phyloP scores from a whole-genome alignment of 2,113 vertebrate genomes.

The Conger conger region DNA sequence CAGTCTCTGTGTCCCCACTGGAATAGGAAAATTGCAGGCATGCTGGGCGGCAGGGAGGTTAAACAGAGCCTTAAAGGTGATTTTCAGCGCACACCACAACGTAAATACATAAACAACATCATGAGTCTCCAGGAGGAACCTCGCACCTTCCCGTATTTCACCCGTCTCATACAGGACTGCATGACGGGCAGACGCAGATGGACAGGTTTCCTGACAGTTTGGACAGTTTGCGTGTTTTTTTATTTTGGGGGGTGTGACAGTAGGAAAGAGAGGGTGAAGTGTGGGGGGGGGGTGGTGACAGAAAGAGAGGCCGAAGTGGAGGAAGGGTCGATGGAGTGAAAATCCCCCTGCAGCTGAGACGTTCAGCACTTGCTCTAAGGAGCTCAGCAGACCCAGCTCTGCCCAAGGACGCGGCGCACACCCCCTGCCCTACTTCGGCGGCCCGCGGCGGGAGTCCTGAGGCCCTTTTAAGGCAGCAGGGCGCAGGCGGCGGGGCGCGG shows the following conservation, averaged over 20 bases:
- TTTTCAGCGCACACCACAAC: neutral
- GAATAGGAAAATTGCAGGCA: neutral
- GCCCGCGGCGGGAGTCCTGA: neutral
- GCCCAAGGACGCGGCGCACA: slow-evolving; percentile 12
- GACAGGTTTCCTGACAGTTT: slow-evolving; percentile 4
- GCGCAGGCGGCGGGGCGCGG: slow-evolving; percentile 16
- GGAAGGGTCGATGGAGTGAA: slow-evolving; percentile 24
- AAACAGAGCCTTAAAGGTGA: neutral
- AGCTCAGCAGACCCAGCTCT: slow-evolving; percentile 14
- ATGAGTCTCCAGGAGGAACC: slow-evolving; percentile 18
- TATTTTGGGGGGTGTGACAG: slow-evolving; percentile 9
- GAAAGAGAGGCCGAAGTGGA: slow-evolving; percentile 10
- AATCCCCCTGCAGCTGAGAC: slow-evolving; percentile 13
- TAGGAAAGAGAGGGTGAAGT: too few species aligned
- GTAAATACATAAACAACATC: slow-evolving; percentile 8
- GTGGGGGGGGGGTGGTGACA: neutral
- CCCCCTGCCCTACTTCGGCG: neutral
- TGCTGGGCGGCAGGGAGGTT: neutral
- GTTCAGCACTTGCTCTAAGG: slow-evolving; percentile 11
- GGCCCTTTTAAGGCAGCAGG: slow-evolving; percentile 39
- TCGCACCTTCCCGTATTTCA: slow-evolving; percentile 35
- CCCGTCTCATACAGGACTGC: slow-evolving; percentile 4
- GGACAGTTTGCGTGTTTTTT: neutral
- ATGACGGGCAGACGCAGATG: slow-evolving; percentile 35
- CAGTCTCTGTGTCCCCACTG: neutral